Evolutionary conservation across 2,888 invertebrate genomes (phyloP), one percentile per base, ranked within the genome.

Genomic region (Tribolium freemani): DNA sequence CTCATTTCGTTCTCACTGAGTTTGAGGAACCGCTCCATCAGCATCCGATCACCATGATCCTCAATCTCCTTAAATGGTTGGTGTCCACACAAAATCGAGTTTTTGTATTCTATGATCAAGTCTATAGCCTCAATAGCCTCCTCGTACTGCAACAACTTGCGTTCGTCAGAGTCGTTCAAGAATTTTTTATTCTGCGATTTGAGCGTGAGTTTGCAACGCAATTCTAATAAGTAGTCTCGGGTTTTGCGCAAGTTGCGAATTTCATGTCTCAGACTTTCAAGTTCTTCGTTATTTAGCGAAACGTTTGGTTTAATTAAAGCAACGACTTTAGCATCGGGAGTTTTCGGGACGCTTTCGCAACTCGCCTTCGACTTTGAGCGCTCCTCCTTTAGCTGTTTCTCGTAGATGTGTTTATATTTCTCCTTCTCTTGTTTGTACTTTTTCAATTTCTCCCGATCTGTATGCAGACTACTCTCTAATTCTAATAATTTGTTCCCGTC

Each of bases 71-170:
- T 16, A 5, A 78, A 73, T 9, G 80, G 83, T 31, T 77, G 74
- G 74, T 91, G 90, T 0, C 94, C 95, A 83, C 94, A 94, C 64
- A 97, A 94, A 76, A 95, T 88, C 83, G 96, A 96, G 84, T 96
- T 97, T 86, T 97, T 97, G 83, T 94, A 96, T 82, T 97, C 97
- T 79, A 97, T 96, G 51, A 96, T 95, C 5, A 95, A 93, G 85
- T 98, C 97, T 68, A 97, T 94, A 1, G 96, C 96, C 87, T 96
- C 97, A 76, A 97, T 94, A 0, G 96, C 96, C 86, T 97, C 97
- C 84, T 97, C 96, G 83, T 94, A 93, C 87, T 96, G 96, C 8
- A 63, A 5, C 13, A 63, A 96, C 83, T 95, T 93, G 1, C 94
- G 89, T 83, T 95, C 94, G 86, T 94, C 94, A 6, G 90, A 89